Conservation (phyloP, 2,888 invertebrate genomes). For the Nematopogon swammerdamellus region DNA sequence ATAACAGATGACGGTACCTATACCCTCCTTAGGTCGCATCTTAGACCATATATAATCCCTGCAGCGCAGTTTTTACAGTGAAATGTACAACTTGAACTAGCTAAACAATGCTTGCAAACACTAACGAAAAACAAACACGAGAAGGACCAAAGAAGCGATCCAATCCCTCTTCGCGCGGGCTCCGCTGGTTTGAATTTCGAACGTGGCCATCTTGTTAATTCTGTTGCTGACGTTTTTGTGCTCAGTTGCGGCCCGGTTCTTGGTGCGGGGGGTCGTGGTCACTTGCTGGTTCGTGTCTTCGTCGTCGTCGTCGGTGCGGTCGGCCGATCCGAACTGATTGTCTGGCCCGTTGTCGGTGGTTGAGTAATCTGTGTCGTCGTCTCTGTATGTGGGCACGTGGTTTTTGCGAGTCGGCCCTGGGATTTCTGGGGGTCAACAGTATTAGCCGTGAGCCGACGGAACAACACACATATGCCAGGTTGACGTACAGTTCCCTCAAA, state of each 20-base stretch:
- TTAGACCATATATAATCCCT: too few species aligned
- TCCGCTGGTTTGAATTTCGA: neutral
- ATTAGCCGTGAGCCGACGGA: constrained; percentile 1
- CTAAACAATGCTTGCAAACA: neutral
- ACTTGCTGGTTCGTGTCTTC: constrained; percentile 16
- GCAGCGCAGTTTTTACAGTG: too few species aligned
- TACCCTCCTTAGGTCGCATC: too few species aligned
- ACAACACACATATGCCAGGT: too few species aligned
- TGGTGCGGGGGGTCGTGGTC: constrained; percentile 20
- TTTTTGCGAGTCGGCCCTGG: constrained; percentile 65
- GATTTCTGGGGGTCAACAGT: constrained; percentile 57
- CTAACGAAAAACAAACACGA: neutral
- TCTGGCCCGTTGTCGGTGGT: constrained; percentile 54
- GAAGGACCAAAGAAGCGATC: neutral
- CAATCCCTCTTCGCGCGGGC: neutral
- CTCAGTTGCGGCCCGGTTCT: constrained; percentile 12
- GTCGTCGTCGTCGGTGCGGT: constrained; percentile 66
- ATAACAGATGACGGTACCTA: too few species aligned
- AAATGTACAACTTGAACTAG: too few species aligned
- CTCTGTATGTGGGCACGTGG: constrained; percentile 47
- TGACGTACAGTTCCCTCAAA: too few species aligned
- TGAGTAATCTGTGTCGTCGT: constrained; percentile 54
- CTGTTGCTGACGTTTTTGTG: constrained; percentile 19
- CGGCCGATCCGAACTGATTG: constrained; percentile 69
- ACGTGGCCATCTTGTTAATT: constrained; percentile 18